Percentiles rank a stretch among this genome's conserved stretches.
Evolutionary conservation across 2,113 vertebrate species (phyloP).

Genomic region (Asarcornis scutulata): DNA sequence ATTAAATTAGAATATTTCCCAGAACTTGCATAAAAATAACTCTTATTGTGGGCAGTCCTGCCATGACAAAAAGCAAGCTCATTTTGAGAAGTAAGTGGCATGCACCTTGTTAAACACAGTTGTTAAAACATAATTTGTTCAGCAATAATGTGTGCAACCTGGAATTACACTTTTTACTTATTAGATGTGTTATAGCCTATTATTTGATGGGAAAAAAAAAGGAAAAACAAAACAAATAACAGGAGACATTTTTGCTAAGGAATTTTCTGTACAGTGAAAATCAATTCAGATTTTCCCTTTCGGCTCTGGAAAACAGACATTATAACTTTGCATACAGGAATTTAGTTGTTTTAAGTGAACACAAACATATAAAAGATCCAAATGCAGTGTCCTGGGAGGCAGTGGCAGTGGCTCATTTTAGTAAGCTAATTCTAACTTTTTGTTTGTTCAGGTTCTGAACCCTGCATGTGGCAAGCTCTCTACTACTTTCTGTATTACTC

Average conservation of each 20-base stretch:
- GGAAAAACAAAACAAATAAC: not conserved
- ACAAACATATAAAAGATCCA: not conserved
- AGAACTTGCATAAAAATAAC: conserved; percentile 22
- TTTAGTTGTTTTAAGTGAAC: not conserved
- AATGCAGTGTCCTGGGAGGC: not conserved
- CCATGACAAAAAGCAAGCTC: not conserved
- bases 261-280: not conserved
- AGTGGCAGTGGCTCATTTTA: not conserved
- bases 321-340: not conserved
- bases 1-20: not conserved
- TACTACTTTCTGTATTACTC: not conserved
- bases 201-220: not conserved
- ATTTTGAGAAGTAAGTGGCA: not conserved
- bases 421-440: not conserved
- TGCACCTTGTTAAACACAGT: not conserved
- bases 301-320: not conserved
- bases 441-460: not conserved
- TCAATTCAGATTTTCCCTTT: not conserved
- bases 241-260: not conserved
- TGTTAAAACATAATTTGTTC: not conserved
- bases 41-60: not conserved
- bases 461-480: not conserved
- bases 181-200: not conserved
- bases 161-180: not conserved
- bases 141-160: not conserved